Base-by-base conservation (phyloP, 2,113 vertebrate genomes). In the Melanocharis versteri region DNA sequence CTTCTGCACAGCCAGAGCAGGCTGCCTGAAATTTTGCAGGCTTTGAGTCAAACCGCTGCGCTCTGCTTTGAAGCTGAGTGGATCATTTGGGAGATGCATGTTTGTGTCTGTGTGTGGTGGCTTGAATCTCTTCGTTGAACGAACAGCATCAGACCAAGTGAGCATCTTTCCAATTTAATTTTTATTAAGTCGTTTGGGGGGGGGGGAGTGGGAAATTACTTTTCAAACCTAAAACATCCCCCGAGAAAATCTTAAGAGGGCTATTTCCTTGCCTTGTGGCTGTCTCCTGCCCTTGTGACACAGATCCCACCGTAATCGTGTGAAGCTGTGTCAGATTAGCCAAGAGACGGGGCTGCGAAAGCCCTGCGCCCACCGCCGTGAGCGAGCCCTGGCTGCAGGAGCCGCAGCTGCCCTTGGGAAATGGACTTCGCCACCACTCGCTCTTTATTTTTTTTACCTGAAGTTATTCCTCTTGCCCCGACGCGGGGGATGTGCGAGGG, bases 331-430 rank as follows among this genome's bases (percentile, higher is more conserved):
- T 53, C 81, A 65, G 82, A 72, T 82, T 22, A 89, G 65, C 73
- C 61, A 27, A 39, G 64, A 4, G 76, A 86, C 44, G 66, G 16
- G 78, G 50, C 89, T 83, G 45, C 9, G 1, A 6, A 35, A 15
- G 22, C 56, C 54, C 51, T 1, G 4, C 0, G 2, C 50, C 14
- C 5, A 4, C 27, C n/a, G 40, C 40, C 39, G 1, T 11, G 28
- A 57, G 70, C 0, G 1, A 81, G 64, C 33, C 58, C 33, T 6
- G 3, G 21, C 26, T 58, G 47, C 83, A 27, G 57, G 58, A 89
- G 10, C 44, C 51, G 31, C 62, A 33, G 45, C 80, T 10, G 18
- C 81, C 53, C 40, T 21, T 31, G 37, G 48, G 24, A 50, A 60
- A 58, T 0, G 7, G 28, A 17, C 73, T 87, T 35, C 40, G 48